Base-by-base conservation (phyloP, 1,140 invertebrate genomes). In the Antheraea mylitta region DNA sequence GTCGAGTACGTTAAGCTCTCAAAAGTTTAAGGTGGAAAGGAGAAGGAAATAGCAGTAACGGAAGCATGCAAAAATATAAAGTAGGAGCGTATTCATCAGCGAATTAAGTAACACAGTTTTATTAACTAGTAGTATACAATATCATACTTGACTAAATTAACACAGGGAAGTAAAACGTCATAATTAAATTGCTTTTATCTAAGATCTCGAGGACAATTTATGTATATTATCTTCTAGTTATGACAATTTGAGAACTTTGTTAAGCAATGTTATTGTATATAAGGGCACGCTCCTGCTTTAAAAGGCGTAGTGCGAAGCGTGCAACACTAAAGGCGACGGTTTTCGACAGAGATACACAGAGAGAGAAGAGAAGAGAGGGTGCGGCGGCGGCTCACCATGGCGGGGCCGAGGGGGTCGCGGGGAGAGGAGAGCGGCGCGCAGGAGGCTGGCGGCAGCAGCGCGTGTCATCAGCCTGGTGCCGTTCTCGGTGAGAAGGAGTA, bases 401-500 rank as follows among this genome's bases (percentile, higher is more conserved):
- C 86, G 90, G 83, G 87, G 87, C 78, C 85, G 86, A 75, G 86
- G 84, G 83, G 88, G 83, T 71, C 89, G 90, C 80, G 89, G 88
- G 86, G 89, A 91, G 81, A 86, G 90, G 79, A 93, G 89, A 79
- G 90, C 90, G 69, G 87, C 89, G 77, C 89, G 88, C 75, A 93
- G 88, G 67, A 93, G 82, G 78, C 90, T 92, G 70, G 90, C 92
- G 71, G 91, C 91, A 61, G 89, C 91, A 66, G 90, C 87, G 67
- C 89, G 86, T 3, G 90, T 92, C 84, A 93, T 89, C 86, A 93
- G 90, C 76, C 91, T 77, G 53, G 92, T 93, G 71, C 92, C 92
- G 71, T 93, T 93, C 81, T 92, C 91, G 74, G 92, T 92, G 81
- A 93, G 89, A 68, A 93, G 86, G 79, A 93, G 86, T 80, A 92